Conservation (phyloP, 1,140 invertebrate species). For the Daktulosphaira vitifoliae region DNA sequence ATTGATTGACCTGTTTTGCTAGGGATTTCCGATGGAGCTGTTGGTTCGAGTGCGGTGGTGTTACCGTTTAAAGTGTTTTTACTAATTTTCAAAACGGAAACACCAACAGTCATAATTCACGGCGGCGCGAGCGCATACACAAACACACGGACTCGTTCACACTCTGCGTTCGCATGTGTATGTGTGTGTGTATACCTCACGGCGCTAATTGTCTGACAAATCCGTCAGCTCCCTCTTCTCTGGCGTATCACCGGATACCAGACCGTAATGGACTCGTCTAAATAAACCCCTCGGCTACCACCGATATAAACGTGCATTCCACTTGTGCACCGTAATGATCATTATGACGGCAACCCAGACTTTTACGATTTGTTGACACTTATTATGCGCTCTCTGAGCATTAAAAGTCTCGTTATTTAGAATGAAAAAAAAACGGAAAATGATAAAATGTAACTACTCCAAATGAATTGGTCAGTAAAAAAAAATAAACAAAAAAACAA, state of each 20-base stretch:
- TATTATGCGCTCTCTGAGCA: too few relatives aligned
- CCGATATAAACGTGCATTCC: conserved; percentile 5
- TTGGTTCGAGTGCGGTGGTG: background rate
- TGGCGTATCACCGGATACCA: conserved; percentile 28
- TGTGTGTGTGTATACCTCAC: background rate
- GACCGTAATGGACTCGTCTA: conserved; percentile 22
- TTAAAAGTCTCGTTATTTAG: too few relatives aligned
- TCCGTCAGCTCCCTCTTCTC: background rate
- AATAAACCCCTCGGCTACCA: conserved; percentile 3
- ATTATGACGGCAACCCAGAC: too few relatives aligned
- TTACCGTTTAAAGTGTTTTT: conserved; percentile 26
- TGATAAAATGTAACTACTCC: too few relatives aligned
- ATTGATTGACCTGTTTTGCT: conserved; percentile 21
- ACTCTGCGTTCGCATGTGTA: too few relatives aligned
- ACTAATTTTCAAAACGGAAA: conserved; percentile 13
- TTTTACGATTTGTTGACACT: too few relatives aligned
- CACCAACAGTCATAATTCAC: background rate
- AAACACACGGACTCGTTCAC: too few relatives aligned
- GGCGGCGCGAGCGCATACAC: too few relatives aligned
- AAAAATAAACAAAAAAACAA: too few relatives aligned
- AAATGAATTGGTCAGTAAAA: too few relatives aligned
- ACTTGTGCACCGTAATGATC: background rate
- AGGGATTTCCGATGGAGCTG: too few relatives aligned
- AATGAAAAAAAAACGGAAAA: too few relatives aligned
- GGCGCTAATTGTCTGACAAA: conserved; percentile 27